These are phyloP conservation scores for Hyaena hyaena DNA, from an alignment of 2,113 vertebrate genomes.

Conservation along the genomic window DNA sequence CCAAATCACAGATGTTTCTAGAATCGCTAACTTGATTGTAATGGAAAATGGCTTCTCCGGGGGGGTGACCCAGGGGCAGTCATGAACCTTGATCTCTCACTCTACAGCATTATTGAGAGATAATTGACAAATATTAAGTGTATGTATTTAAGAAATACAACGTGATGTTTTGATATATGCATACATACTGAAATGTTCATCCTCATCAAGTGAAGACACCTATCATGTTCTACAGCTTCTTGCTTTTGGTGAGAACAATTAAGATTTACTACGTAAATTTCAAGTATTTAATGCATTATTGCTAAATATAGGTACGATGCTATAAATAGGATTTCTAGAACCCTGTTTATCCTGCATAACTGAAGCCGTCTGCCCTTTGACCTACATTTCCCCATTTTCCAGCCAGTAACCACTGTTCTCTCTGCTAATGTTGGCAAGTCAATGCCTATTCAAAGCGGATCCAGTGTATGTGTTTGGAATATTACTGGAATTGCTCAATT, in stretches of 20 bases:
- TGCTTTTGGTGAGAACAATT: background rate
- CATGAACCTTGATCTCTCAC: background rate
- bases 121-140: background rate
- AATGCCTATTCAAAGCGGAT: background rate
- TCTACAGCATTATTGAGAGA: background rate
- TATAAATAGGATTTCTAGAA: background rate
- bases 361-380: background rate
- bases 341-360: background rate
- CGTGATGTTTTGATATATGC: background rate
- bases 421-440: background rate
- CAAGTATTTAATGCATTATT: background rate
- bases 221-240: background rate
- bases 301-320: background rate
- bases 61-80: fast-evolving
- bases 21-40: background rate
- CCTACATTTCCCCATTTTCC: background rate
- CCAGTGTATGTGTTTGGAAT: background rate
- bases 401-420: background rate
- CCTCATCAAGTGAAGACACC: background rate
- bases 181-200: background rate
- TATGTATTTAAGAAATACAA: background rate
- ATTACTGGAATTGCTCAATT: background rate
- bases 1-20: background rate
- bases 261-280: background rate
- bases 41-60: background rate